Conservation (phyloP, 2,797 vertebrate species). For the Diglossa cyanea region DNA sequence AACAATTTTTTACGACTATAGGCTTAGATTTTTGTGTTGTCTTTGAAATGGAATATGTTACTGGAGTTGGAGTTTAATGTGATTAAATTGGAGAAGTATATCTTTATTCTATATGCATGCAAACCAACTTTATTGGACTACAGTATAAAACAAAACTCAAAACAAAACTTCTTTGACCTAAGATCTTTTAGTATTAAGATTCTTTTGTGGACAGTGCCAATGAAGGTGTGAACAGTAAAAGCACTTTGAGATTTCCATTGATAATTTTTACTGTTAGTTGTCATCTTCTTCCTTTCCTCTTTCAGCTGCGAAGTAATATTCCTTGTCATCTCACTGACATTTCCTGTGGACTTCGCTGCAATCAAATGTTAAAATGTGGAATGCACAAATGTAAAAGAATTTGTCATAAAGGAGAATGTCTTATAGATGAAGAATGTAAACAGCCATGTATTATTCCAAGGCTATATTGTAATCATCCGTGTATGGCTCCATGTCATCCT, state of each 20-base stretch:
- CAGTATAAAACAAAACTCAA: neutral
- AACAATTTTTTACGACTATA: neutral
- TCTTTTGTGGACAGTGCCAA: neutral
- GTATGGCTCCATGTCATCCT: conserved; percentile 87
- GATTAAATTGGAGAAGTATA: neutral
- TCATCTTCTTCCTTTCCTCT: conserved; percentile 2
- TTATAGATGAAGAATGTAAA: conserved; percentile 84
- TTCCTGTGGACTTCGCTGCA: conserved; percentile 92
- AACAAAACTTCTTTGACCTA: neutral
- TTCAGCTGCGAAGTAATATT: conserved; percentile 93
- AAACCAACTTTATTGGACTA: neutral
- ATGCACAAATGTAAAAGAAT: conserved; percentile 92
- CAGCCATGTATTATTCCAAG: conserved; percentile 86
- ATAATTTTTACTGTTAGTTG: neutral
- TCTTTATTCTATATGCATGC: neutral
- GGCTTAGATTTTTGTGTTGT: neutral
- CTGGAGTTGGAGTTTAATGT: neutral
- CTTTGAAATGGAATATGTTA: neutral
- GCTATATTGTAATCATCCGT: conserved; percentile 89
- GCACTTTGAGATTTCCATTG: neutral
- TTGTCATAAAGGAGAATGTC: conserved; percentile 93
- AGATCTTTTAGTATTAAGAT: neutral
- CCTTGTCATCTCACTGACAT: conserved; percentile 96
- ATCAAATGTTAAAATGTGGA: conserved; percentile 84
- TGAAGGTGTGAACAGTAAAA: neutral